Evolutionary conservation across 2,797 vertebrate genomes (phyloP).

Genomic region (Halcyon badia): DNA sequence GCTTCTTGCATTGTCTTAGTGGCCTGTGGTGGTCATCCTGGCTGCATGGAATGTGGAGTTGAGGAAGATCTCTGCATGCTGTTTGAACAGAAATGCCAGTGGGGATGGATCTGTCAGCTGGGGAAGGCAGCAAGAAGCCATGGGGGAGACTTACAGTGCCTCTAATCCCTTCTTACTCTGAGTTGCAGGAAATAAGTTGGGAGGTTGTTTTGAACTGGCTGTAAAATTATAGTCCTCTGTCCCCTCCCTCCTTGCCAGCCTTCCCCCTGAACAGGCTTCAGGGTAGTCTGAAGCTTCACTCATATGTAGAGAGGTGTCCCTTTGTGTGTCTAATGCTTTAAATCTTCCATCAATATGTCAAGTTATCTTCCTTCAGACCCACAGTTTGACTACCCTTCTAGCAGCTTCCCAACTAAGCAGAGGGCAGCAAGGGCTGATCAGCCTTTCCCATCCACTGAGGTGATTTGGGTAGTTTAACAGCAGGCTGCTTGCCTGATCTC

Average conservation of each 20-base stretch:
- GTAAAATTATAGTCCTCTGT: neutral
- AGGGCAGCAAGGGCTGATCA: neutral
- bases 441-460: neutral
- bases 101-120: neutral
- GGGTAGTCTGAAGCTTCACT: neutral
- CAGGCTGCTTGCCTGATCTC: neutral
- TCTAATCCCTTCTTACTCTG: neutral
- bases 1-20: neutral
- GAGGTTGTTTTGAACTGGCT: neutral
- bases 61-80: neutral
- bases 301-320: neutral
- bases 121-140: neutral
- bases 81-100: neutral
- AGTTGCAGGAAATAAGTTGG: neutral
- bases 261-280: neutral
- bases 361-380: neutral
- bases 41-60: rapidly evolving
- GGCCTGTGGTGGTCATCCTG: neutral
- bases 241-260: neutral
- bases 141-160: neutral
- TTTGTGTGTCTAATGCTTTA: neutral
- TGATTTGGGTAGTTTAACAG: neutral
- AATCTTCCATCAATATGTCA: rapidly evolving
- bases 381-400: neutral
- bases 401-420: neutral